Conservation (phyloP, 92 coral and sea anemone genomes). For the Heliopora coerulea region DNA sequence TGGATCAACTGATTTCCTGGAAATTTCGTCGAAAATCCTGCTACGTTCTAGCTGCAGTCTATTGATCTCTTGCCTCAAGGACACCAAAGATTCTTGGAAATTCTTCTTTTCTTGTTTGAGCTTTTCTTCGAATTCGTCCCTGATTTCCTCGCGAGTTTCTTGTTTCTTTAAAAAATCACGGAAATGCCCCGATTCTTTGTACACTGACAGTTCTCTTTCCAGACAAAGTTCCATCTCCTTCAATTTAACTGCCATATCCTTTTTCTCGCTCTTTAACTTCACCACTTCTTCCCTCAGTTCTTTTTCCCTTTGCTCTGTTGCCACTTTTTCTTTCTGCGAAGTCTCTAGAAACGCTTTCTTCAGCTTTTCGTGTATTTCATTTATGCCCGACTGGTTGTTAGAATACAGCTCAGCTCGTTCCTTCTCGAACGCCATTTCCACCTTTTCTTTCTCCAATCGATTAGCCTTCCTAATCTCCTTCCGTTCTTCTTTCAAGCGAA, state of each 20-base stretch:
- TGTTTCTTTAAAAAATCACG: neutral
- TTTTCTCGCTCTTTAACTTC: slow-evolving; percentile 21
- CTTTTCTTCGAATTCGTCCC: slow-evolving; percentile 65
- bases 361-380: neutral
- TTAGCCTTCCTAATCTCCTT: slow-evolving; percentile 47
- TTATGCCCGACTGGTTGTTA: neutral
- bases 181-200: neutral
- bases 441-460: slow-evolving; percentile 65
- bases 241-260: slow-evolving; percentile 15
- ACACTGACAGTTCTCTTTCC: neutral
- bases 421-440: slow-evolving; percentile 63
- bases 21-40: neutral
- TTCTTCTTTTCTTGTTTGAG: slow-evolving; percentile 76
- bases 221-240: slow-evolving; percentile 14
- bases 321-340: slow-evolving; percentile 7
- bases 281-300: slow-evolving; percentile 23
- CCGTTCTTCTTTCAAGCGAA: slow-evolving; percentile 32
- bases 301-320: slow-evolving; percentile 4
- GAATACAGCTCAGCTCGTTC: slow-evolving; percentile 22
- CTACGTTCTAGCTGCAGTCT: slow-evolving; percentile 51
- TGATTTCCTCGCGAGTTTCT: slow-evolving; percentile 52
- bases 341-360: slow-evolving; percentile 5
- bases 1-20: neutral
- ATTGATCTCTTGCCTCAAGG: slow-evolving; percentile 72
- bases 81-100: slow-evolving; percentile 72